phyloP scores from a whole-genome alignment of 1,140 invertebrate species.

The Drosophila parabipectinata region DNA sequence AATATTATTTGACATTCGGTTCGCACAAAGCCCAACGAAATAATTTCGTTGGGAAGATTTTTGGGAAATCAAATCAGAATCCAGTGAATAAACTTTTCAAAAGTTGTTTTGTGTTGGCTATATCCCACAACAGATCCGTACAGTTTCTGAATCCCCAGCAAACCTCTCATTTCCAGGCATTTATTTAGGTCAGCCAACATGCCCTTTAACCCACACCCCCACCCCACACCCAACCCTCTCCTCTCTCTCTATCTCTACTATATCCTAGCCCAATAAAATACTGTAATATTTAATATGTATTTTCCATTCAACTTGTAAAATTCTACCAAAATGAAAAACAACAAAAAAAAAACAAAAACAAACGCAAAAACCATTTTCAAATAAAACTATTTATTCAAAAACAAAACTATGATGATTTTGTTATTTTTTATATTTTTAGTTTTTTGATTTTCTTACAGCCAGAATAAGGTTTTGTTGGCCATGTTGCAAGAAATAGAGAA shows the following conservation, averaged over 20 bases:
- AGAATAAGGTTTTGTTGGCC: slow-evolving; percentile 29
- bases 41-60: slow-evolving; percentile 20
- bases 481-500: slow-evolving; percentile 33
- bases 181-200: slow-evolving; percentile 25
- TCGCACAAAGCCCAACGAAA: slow-evolving; percentile 32
- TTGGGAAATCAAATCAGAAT: slow-evolving; percentile 27
- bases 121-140: slow-evolving; percentile 13
- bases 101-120: slow-evolving; percentile 22
- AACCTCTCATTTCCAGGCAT: slow-evolving; percentile 7
- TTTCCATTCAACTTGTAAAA: slow-evolving; percentile 82
- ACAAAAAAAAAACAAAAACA: slow-evolving; percentile 41
- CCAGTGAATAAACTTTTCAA: slow-evolving; percentile 40
- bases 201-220: background rate
- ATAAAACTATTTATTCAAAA: slow-evolving; percentile 83
- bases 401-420: slow-evolving; percentile 55
- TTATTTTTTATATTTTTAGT: slow-evolving; percentile 41
- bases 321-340: slow-evolving; percentile 72
- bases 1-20: slow-evolving; percentile 58
- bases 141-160: slow-evolving; percentile 10
- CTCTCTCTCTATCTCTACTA: slow-evolving; percentile 6
- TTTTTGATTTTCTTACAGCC: slow-evolving; percentile 58
- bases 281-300: slow-evolving; percentile 81
- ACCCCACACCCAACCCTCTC: background rate
- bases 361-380: slow-evolving; percentile 73
- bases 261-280: slow-evolving; percentile 50